phyloP scores from a whole-genome alignment of 2,888 invertebrate genomes.

The Oscheius sp. region DNA sequence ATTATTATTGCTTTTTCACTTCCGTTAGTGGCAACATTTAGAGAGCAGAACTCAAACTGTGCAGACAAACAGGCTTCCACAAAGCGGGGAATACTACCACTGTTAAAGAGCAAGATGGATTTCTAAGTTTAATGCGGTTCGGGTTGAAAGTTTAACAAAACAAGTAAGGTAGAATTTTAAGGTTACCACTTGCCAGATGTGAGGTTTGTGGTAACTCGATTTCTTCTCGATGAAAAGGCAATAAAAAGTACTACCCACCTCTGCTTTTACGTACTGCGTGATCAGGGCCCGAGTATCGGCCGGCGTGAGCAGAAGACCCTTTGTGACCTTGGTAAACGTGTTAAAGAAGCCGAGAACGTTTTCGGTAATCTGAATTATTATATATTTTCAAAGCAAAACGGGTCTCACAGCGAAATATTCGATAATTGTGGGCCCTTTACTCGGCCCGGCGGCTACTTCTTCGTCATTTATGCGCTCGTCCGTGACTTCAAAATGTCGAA shows the following conservation, averaged over 20 bases:
- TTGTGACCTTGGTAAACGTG: slow-evolving; percentile 16
- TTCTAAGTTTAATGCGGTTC: no score
- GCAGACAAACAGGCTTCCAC: no score
- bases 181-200: no score
- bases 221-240: no score
- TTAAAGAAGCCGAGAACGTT: slow-evolving; percentile 52
- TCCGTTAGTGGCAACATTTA: no score
- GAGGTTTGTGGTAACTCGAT: no score
- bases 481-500: slow-evolving; percentile 51
- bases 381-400: neutral
- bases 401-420: slow-evolving; percentile 43
- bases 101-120: no score
- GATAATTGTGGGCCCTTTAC: slow-evolving; percentile 41
- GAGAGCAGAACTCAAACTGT: no score
- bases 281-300: slow-evolving; percentile 46
- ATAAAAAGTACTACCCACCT: slow-evolving; percentile 38
- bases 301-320: slow-evolving; percentile 61
- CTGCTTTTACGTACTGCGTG: slow-evolving; percentile 57
- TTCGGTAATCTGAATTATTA: slow-evolving; percentile 50
- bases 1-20: no score
- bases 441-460: slow-evolving; percentile 31
- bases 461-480: slow-evolving; percentile 58
- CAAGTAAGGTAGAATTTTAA: no score
- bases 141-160: no score
- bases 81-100: no score